These are phyloP conservation scores for Ceraclea dissimilis DNA, from an alignment of 2,888 invertebrate genomes.

Conservation along the genomic window DNA sequence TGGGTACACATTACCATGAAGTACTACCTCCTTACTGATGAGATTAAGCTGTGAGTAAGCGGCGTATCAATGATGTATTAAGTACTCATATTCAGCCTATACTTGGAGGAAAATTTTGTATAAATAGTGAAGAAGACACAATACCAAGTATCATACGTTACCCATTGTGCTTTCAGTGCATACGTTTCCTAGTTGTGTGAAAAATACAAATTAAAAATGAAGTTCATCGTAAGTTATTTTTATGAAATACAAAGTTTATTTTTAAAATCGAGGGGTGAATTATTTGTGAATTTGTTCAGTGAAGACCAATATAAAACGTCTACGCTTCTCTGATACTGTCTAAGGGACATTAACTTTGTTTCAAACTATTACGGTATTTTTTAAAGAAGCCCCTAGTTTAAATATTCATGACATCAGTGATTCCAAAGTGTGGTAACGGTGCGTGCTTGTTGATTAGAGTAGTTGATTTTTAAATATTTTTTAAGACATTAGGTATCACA, in stretches of 20 bases:
- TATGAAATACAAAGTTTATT: neutral
- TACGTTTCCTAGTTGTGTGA: conserved; percentile 23
- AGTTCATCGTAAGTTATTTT: conserved; percentile 38
- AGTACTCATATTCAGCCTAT: neutral
- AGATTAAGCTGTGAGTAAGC: neutral
- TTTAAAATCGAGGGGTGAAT: neutral
- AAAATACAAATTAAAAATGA: conserved; percentile 34
- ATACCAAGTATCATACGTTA: conserved; percentile 40
- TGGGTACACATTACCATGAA: neutral
- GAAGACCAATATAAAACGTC: too few relatives aligned
- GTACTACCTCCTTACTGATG: neutral
- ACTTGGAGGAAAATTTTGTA: conserved; percentile 36
- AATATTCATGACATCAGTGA: too few relatives aligned
- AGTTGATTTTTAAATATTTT: too few relatives aligned
- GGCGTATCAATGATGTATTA: neutral
- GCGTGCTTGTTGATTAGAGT: too few relatives aligned
- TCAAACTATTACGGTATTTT: too few relatives aligned
- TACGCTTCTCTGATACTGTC: too few relatives aligned
- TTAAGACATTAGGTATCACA: too few relatives aligned
- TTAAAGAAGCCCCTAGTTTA: too few relatives aligned
- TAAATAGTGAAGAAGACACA: conserved; percentile 45
- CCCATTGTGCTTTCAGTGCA: conserved; percentile 33
- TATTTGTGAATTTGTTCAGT: too few relatives aligned
- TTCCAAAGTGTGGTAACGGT: too few relatives aligned
- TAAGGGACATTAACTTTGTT: too few relatives aligned